Evolutionary conservation across 1,140 invertebrate genomes (phyloP).

Genomic region (Nymphalis io): DNA sequence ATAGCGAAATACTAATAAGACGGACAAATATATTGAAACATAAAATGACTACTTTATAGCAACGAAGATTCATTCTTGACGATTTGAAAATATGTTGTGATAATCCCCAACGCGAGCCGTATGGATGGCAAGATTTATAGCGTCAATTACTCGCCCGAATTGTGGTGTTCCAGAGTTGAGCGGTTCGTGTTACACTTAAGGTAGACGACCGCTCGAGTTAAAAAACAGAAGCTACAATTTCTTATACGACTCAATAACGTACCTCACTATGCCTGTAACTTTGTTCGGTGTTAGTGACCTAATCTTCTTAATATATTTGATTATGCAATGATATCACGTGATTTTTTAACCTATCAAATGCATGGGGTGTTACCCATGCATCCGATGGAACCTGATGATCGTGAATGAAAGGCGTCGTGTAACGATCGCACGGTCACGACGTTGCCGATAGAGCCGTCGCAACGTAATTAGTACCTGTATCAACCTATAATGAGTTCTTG

Average conservation of each 20-base stretch:
- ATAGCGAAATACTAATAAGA: no score
- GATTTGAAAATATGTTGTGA: constrained; percentile 15
- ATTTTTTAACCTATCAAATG: neutral
- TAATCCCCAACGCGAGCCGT: constrained; percentile 7
- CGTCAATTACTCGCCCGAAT: constrained; percentile 38
- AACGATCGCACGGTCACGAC: neutral
- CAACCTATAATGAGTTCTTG: neutral
- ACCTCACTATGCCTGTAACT: no score
- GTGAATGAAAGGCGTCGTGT: constrained; percentile 1
- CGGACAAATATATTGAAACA: neutral
- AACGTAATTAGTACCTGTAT: constrained; percentile 10
- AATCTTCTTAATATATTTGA: neutral
- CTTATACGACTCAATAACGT: neutral
- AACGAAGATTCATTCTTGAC: constrained; percentile 9
- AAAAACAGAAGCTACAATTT: neutral
- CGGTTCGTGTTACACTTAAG: neutral
- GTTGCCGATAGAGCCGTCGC: neutral
- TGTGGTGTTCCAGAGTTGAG: constrained; percentile 14
- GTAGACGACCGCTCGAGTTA: neutral
- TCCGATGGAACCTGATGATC: neutral
- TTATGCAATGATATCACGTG: neutral
- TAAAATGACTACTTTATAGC: neutral
- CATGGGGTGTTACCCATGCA: neutral
- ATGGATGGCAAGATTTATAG: constrained; percentile 33
- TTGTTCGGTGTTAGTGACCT: no score